phyloP scores from a whole-genome alignment of 2,888 invertebrate species.

The Synergus gifuensis region DNA sequence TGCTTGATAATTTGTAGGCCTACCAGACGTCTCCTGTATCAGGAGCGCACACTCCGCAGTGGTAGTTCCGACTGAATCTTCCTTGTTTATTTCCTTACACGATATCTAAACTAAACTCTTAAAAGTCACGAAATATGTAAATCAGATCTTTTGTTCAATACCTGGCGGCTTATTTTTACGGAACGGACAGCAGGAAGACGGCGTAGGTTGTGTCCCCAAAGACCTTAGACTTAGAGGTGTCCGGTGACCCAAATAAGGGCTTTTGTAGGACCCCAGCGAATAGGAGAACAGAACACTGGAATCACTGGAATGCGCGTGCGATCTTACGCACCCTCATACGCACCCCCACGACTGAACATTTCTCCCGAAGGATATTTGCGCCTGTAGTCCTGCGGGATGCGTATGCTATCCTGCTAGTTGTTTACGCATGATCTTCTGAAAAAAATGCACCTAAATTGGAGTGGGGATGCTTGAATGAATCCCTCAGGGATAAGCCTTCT shows the following conservation, averaged over 20 bases:
- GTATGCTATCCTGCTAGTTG: constrained; percentile 75
- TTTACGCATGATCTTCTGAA: constrained; percentile 73
- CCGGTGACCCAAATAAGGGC: constrained; percentile 77
- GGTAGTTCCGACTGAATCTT: not conserved
- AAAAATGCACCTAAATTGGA: constrained; percentile 60
- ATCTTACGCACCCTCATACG: constrained; percentile 62
- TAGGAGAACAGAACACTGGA: constrained; percentile 70
- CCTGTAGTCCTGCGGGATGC: constrained; percentile 59
- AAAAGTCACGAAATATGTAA: constrained; percentile 71
- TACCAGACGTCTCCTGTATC: constrained; percentile 72
- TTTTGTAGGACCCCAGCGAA: constrained; percentile 75
- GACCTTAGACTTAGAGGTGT: constrained; percentile 64
- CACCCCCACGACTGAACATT: constrained; percentile 51
- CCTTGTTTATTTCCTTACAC: constrained; percentile 16
- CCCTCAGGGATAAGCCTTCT: constrained; percentile 23
- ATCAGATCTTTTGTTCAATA: constrained; percentile 77
- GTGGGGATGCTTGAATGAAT: constrained; percentile 43
- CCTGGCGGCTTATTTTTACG: constrained; percentile 76
- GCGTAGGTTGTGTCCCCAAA: constrained; percentile 61
- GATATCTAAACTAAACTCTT: not conserved
- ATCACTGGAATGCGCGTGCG: constrained; percentile 49
- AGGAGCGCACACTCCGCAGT: constrained; percentile 66
- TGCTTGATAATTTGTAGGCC: constrained; percentile 75
- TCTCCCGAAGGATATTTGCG: constrained; percentile 61
- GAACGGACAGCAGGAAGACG: constrained; percentile 68